Evolutionary conservation across 2,113 vertebrate species (phyloP), one percentile per base, ranked within the genome.

Genomic region (Cariama cristata): DNA sequence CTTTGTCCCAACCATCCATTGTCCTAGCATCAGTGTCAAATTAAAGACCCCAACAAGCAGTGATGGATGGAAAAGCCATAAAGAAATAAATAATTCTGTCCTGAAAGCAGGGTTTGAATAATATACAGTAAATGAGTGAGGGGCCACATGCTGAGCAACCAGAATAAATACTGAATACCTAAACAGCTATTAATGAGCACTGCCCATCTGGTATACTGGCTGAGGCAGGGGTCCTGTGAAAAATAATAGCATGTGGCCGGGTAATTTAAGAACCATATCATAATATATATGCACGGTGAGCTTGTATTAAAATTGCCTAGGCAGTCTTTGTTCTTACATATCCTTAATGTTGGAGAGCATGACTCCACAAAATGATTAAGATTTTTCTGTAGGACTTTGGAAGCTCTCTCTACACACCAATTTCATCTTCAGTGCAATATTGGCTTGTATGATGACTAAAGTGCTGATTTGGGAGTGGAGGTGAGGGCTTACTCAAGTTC

Each of bases 91-190:
- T 92, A 90, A 96, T 86, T 86, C 74, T 93, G 74, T 92, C 81
- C 82, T 76, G 62, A 85, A 88, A 96, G n/a, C 32, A 66, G 50
- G 17, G 26, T 83, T 86, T 97, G 81, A 94, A 94, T 94, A 88
- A 91, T 76, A 83, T 88, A 69, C 42, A 83, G 82, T 73, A 93
- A 90, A 94, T 73, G 93, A 95, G 67, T 94, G 74, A 93, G 63
- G 45, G 50, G 33, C 62, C 79, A 86, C 96, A 94, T 92, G 93
- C 90, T 96, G 96, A 92, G 95, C 56, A 92, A 93, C 26, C 56
- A 90, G 74, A 90, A 93, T 90, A 97, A 96, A 96, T 96, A 79
- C 79, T 94, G 95, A 93, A 96, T 97, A 94, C 79, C 75, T 88
- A 97, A 95, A 92, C 79, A 96, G 92, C 67, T 80, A 93, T 94